Evolutionary conservation across 2,113 vertebrate species (phyloP), one percentile per base, ranked within the genome.

Genomic region (Saguinus midas): DNA sequence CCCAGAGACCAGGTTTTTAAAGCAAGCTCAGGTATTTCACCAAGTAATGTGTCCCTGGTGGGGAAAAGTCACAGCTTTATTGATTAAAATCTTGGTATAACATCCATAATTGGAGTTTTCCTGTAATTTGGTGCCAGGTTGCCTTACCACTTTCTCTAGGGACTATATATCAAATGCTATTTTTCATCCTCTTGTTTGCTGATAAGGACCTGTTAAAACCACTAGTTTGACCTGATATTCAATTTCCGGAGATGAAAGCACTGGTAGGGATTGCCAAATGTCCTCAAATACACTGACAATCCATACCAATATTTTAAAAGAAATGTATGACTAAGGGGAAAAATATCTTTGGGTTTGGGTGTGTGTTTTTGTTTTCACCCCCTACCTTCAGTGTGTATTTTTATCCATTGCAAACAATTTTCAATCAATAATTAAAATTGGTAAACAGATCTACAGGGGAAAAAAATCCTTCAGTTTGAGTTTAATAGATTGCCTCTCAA

Each of bases 61-160:
- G 93, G 96, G 79, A 94, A 92, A 97, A 98, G 70, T 82, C 95
- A 55, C 50, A 97, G 90, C 91, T 78, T 92, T 97, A 96, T 94
- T 97, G 98, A 98, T 97, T 98, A 94, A 96, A 98, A 96, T 96
- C 92, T 95, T 98, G 88, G 81, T 92, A 45, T 91, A 97, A 96
- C 91, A 96, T 85, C 82, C 70, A 81, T 97, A 96, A 97, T 90
- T 96, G 87, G 94, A 96, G 45, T 84, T 98, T 98, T 96, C 97
- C 95, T 98, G 95, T 98, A 98, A 98, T 96, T 98, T 85, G 95
- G 57, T 96, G 86, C 80, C 94, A 66, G 94, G 97, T 96, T 97
- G 29, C 91, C 94, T 98, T 45, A 88, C 79, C 96, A 94, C 72
- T 91, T 72, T 95, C 91, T 98, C 97, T 84, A 80, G 89, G 94